phyloP scores from a whole-genome alignment of 2,888 invertebrate species.

The Netelia virgata region DNA sequence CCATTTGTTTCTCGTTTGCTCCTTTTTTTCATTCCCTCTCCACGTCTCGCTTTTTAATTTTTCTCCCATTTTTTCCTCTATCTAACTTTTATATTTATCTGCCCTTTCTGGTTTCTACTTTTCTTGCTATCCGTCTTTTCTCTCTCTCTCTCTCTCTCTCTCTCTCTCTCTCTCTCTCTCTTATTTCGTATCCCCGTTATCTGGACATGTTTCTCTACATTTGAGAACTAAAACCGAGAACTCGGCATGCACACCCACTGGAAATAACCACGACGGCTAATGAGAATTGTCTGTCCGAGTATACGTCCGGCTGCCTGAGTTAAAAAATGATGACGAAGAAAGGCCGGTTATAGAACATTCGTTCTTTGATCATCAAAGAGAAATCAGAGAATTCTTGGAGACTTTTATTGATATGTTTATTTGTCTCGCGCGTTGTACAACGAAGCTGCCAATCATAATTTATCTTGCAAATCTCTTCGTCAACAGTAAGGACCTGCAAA shows the following conservation, averaged over 20 bases:
- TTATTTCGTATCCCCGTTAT: background rate
- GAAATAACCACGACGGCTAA: slow-evolving; percentile 11
- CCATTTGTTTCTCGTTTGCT: background rate
- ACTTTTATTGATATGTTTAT: background rate
- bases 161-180: background rate
- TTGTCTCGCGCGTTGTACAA: slow-evolving; percentile 4
- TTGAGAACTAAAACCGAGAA: background rate
- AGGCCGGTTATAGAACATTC: too few relatives aligned
- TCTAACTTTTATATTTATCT: background rate
- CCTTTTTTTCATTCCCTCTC: slow-evolving; percentile 42
- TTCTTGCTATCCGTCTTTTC: background rate
- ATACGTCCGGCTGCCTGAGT: background rate
- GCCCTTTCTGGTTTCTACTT: background rate
- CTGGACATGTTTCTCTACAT: slow-evolving; percentile 4
- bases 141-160: background rate
- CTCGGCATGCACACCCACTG: slow-evolving; percentile 33
- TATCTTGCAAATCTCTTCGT: background rate
- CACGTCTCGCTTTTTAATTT: background rate
- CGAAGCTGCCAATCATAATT: background rate
- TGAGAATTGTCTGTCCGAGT: slow-evolving; percentile 33
- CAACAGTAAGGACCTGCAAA: slow-evolving; percentile 64
- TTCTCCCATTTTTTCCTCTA: background rate
- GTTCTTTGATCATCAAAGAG: background rate
- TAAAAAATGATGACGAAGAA: too few relatives aligned
- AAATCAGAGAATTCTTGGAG: background rate